Base-by-base conservation (phyloP, 2,888 invertebrate genomes). In the Drosophila gaucha region DNA sequence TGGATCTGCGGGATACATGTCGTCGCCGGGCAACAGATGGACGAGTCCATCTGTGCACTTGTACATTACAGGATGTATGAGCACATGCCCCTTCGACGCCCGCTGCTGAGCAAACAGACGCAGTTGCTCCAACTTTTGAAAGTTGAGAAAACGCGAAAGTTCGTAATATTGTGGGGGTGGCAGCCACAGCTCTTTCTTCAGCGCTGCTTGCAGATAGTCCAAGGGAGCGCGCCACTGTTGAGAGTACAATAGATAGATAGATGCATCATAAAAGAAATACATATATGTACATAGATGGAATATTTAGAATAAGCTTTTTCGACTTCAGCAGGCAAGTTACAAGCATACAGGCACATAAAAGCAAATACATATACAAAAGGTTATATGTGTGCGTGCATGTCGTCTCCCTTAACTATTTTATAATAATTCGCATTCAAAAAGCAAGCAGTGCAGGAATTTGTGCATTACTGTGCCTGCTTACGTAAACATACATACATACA, bases 81-180 rank as follows among this genome's bases (percentile, higher is more conserved):
- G 88, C 28, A 94, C 93, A 64, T 92, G 91, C 36, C 95, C 94
- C 47, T 92, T 88, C 46, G 90, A 89, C 47, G 93, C 93, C 33
- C 95, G 93, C 12, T 93, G 87, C 36, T 92, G 89, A 1, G 95
- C 94, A 90, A 95, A 95, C 35, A 92, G 80, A 8, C 93, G 83
- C 22, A 97, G 91, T 51, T 94, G 87, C 3, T 94, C 93, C 47
- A 95, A 90, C 44, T 93, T 92, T 6, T 90, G 82, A 72, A 95
- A 93, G 66, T 93, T 93, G 0, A 93, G 90, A 22, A 96, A 91
- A 49, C 95, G 93, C 10, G 93, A 92, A 1, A 96, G 90, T 92
- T 97, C 97, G 89, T 96, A 96, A 50, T 93, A 90, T 90, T 97
- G 97, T 0, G 97, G 97, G 2, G 95, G 95, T 44, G 95, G 94